Conservation (phyloP, 1,140 invertebrate species). For the Bombus difficillimus region DNA sequence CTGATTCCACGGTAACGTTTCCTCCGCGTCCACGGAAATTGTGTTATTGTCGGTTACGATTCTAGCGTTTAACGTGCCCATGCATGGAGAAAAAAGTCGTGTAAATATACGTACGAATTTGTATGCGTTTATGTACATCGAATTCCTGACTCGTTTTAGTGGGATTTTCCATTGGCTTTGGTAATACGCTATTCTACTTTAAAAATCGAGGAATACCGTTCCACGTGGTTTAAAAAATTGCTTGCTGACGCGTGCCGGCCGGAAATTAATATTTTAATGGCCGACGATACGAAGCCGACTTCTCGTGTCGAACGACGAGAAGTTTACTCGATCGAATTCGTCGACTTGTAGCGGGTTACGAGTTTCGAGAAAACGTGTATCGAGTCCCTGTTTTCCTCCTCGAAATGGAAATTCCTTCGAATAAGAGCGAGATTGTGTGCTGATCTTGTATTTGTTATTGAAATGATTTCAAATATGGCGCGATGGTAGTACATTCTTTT, state of each 20-base stretch:
- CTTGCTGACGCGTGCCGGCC: not conserved
- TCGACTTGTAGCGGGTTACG: not conserved
- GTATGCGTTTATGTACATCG: too few relatives aligned
- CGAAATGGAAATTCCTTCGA: too few relatives aligned
- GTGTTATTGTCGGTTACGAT: slow-evolving; percentile 24
- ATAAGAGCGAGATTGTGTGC: not conserved
- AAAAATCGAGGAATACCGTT: slow-evolving; percentile 2
- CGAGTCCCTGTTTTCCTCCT: not conserved
- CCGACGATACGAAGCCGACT: not conserved
- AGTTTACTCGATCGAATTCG: not conserved
- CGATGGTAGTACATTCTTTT: too few relatives aligned
- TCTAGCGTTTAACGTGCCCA: not conserved
- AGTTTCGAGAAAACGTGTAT: not conserved
- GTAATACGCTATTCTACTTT: not conserved
- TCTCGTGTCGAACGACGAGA: too few relatives aligned
- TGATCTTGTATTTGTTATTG: not conserved
- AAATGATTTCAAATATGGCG: not conserved
- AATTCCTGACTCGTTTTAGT: slow-evolving; percentile 3
- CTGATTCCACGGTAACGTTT: slow-evolving; percentile 2
- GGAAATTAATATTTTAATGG: slow-evolving; percentile 40
- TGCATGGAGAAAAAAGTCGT: not conserved
- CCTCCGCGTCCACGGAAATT: slow-evolving; percentile 29
- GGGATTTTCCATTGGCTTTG: slow-evolving; percentile 7
- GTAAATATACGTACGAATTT: too few relatives aligned
- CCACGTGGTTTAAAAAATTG: not conserved